Percentiles rank a stretch among this genome's conserved stretches.
Conservation (phyloP, 2,113 vertebrate species). For the Picathartes gymnocephalus region DNA sequence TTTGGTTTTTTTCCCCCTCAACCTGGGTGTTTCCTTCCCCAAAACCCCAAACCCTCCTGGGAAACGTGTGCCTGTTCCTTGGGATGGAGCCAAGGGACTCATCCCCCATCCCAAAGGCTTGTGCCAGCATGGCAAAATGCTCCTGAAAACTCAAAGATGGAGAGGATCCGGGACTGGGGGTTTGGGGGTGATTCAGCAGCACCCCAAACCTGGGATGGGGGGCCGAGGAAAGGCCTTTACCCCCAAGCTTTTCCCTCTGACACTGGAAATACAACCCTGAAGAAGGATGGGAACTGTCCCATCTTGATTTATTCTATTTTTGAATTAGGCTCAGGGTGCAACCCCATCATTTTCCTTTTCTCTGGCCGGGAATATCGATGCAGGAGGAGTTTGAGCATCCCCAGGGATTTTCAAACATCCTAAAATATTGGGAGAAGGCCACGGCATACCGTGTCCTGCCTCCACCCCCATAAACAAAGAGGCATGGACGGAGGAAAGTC, state of each 20-base stretch:
- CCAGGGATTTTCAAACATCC: not conserved
- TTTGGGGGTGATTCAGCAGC: not conserved
- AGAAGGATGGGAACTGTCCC: not conserved
- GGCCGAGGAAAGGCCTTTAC: not conserved
- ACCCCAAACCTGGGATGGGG: not conserved
- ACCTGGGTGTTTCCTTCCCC: not conserved
- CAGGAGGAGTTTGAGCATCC: not conserved
- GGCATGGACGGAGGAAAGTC: not conserved
- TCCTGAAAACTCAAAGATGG: not conserved
- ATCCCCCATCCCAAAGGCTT: not conserved
- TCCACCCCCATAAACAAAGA: not conserved
- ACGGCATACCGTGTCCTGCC: not conserved
- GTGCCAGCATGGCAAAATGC: not conserved
- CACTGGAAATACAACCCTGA: not conserved
- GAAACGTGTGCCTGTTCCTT: not conserved
- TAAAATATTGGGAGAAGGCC: not conserved
- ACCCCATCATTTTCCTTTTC: not conserved
- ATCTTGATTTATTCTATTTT: not conserved
- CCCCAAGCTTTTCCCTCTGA: not conserved
- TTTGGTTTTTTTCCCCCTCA: not conserved
- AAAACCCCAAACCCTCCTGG: not conserved
- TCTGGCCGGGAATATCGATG: rapidly evolving
- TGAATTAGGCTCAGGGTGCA: not conserved
- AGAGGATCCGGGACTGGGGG: rapidly evolving
- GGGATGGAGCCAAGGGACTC: not conserved